Evolutionary conservation across 2,797 vertebrate genomes (phyloP), one percentile per base, ranked within the genome.

Genomic region (Macrochelys suwanniensis): DNA sequence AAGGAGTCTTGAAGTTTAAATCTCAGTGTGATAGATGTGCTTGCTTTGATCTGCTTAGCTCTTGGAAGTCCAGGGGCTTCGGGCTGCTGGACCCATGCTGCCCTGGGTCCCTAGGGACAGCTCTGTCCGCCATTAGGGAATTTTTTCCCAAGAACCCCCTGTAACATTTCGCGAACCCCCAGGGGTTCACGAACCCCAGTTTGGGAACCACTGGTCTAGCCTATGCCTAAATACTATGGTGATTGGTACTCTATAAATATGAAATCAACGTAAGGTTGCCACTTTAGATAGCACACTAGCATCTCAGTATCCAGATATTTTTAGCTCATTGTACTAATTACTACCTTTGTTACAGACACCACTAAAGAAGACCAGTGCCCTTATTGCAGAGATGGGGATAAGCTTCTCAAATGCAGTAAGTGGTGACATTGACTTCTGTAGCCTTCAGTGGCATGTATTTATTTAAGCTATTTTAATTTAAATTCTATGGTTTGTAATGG

Each of bases 361-460:
- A 1, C 97, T 99, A 4, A 99, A 97, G 95, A 99, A 99, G 97
- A 99, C 99, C 1, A 99, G 98, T 56, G 98, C 98, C 74, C 98
- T 99, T 4, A 99, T 99, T 31, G 99, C 98, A 5, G 99, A 99
- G 71, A 99, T 98, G 90, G 99, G 99, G 82, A 98, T 99, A 81
- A 99, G 99, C 1, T 99, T 99, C 94, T 97, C 98, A 42, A 99
- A 99, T 1, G 98, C 99, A 9, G 99, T 99, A 96, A 99, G 99
- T 98, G 93, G 92, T 94, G 13, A 17, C 42, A 0, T 19, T 33
- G 54, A 7, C 0, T 33, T 78, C 16, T 9, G 21, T 51, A 61
- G n/a, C 13, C 80, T 74, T 17, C 74, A 28, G 56, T 31, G 45
- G 76, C 26, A 2, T 6, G 6, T 2, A 9, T 11, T 71, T 71